phyloP scores from a whole-genome alignment of 1,140 invertebrate species.

The Monomorium pharaonis region DNA sequence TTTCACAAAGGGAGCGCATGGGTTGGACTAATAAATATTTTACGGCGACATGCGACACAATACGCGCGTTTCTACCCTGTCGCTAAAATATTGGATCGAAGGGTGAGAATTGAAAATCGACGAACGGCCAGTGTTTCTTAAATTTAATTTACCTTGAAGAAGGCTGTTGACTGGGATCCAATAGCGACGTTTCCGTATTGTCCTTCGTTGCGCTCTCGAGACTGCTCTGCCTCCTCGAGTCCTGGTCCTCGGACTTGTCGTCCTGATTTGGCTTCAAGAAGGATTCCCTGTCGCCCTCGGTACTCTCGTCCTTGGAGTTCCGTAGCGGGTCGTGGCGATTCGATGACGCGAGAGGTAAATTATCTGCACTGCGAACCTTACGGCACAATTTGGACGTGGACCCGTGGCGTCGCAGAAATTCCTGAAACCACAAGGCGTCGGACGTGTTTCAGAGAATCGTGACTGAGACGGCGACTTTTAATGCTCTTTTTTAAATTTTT shows the following conservation, averaged over 20 bases:
- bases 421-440: slow-evolving; percentile 71
- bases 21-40: neutral
- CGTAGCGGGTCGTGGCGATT: slow-evolving; percentile 76
- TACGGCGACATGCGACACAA: neutral
- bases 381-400: slow-evolving; percentile 91
- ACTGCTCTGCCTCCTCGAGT: slow-evolving; percentile 77
- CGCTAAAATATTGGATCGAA: neutral
- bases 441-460: neutral
- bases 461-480: neutral
- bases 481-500: neutral
- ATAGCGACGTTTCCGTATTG: slow-evolving; percentile 71
- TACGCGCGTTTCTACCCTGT: neutral
- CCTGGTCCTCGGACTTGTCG: slow-evolving; percentile 78
- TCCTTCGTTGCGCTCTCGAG: slow-evolving; percentile 78
- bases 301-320: slow-evolving; percentile 80
- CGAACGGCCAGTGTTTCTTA: neutral
- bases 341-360: slow-evolving; percentile 84
- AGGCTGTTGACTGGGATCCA: slow-evolving; percentile 75
- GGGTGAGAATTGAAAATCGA: neutral
- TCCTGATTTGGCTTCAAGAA: slow-evolving; percentile 78
- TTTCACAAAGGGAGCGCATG: neutral
- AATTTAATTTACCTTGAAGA: slow-evolving; percentile 75
- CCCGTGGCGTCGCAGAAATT: slow-evolving; percentile 90
- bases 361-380: slow-evolving; percentile 90
- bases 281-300: slow-evolving; percentile 85